These are phyloP conservation scores for Centropus unirufus DNA, from an alignment of 2,113 vertebrate genomes.

Conservation along the genomic window DNA sequence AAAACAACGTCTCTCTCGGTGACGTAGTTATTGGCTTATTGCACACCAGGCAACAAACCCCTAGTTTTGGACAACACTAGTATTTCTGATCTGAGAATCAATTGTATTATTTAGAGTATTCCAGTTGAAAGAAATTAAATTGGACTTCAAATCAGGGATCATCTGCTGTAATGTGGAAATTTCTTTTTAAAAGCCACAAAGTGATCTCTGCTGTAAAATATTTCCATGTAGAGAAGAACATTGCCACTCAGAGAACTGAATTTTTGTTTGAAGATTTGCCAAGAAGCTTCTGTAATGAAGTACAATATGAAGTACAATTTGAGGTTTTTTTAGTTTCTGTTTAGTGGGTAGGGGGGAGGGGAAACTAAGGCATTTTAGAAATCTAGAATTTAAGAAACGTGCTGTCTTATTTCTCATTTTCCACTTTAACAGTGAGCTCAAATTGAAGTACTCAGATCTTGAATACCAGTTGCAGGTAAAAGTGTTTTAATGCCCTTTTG, in stretches of 20 bases:
- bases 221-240: neutral
- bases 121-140: neutral
- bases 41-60: no score
- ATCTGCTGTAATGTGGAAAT: neutral
- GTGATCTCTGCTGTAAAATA: neutral
- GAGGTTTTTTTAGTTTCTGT: neutral
- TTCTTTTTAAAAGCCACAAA: neutral
- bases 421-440: neutral
- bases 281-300: neutral
- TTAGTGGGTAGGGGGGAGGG: rapidly evolving
- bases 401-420: neutral
- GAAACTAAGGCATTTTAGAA: neutral
- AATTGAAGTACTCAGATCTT: neutral
- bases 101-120: neutral
- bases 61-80: no score
- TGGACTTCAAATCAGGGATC: neutral
- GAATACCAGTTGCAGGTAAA: neutral
- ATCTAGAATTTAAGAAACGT: neutral
- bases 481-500: neutral
- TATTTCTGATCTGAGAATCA: neutral
- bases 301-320: neutral
- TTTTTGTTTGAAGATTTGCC: neutral
- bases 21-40: no score
- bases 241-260: neutral
- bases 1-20: no score